Percentiles rank a stretch among this genome's conserved stretches.
Conservation (phyloP, 2,888 invertebrate species). For the Drosophila fulvimacula region DNA sequence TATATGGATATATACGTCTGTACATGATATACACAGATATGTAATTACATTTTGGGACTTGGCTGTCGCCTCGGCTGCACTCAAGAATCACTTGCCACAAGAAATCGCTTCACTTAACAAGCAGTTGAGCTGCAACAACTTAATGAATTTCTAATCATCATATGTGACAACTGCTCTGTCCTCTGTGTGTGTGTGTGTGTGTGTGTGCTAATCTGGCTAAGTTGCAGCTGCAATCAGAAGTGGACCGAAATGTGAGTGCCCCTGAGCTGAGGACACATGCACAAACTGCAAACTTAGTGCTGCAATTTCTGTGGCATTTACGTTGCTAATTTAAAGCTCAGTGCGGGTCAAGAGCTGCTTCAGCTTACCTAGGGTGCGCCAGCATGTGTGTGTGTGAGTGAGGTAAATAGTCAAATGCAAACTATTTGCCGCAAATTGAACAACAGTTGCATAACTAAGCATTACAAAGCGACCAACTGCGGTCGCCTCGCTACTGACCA, state of each 20-base stretch:
- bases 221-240: constrained; percentile 14
- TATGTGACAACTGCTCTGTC: constrained; percentile 43
- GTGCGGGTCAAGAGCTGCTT: constrained; percentile 43
- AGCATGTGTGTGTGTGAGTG: constrained; percentile 12
- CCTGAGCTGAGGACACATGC: constrained; percentile 33
- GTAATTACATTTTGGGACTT: constrained; percentile 1
- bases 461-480: constrained; percentile 48
- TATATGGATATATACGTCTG: too few relatives aligned
- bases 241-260: constrained; percentile 14
- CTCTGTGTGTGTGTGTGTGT: constrained; percentile 1
- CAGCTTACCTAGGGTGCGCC: constrained; percentile 25
- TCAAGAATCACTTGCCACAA: constrained; percentile 36
- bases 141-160: constrained; percentile 61
- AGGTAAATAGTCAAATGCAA: constrained; percentile 72
- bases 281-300: constrained; percentile 36
- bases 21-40: not conserved
- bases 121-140: constrained; percentile 56
- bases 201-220: constrained; percentile 21
- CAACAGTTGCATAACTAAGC: constrained; percentile 64
- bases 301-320: constrained; percentile 45
- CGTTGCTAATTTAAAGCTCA: constrained; percentile 65
- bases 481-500: constrained; percentile 39
- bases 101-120: constrained; percentile 50
- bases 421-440: constrained; percentile 73
- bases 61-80: not conserved